Percentiles rank a stretch among this genome's conserved stretches.
These are phyloP conservation scores for Holotrichia oblita DNA, from an alignment of 1,140 invertebrate genomes.

Conservation along the genomic window DNA sequence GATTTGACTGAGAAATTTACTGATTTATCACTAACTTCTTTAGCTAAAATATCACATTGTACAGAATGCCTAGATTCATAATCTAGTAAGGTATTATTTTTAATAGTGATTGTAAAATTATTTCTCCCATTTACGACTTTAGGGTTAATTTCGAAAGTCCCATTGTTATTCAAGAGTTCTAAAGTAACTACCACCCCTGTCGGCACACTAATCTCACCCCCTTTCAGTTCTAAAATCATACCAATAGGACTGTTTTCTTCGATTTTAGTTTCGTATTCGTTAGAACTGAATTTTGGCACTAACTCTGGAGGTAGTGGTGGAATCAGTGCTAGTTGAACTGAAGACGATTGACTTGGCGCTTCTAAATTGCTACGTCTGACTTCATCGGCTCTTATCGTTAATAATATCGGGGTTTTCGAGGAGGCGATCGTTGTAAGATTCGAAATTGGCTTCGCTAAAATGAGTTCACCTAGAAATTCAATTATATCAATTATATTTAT, in stretches of 20 bases:
- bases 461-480: slow-evolving; percentile 74
- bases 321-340: slow-evolving; percentile 81
- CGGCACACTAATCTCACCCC: slow-evolving; percentile 67
- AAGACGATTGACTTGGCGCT: slow-evolving; percentile 78
- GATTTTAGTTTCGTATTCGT: slow-evolving; percentile 65
- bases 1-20: slow-evolving; percentile 74
- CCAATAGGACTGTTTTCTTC: slow-evolving; percentile 87
- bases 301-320: slow-evolving; percentile 60
- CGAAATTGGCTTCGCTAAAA: slow-evolving; percentile 74
- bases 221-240: slow-evolving; percentile 74
- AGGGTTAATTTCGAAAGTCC: slow-evolving; percentile 88
- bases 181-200: slow-evolving; percentile 85
- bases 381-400: slow-evolving; percentile 87
- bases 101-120: slow-evolving; percentile 83
- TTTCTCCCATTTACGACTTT: slow-evolving; percentile 84
- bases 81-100: slow-evolving; percentile 83
- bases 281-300: slow-evolving; percentile 53
- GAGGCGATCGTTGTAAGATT: slow-evolving; percentile 81
- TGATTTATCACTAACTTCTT: slow-evolving; percentile 75
- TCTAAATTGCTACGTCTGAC: slow-evolving; percentile 72
- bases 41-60: slow-evolving; percentile 80
- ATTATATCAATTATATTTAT: background rate
- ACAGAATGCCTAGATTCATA: slow-evolving; percentile 81
- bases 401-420: slow-evolving; percentile 78
- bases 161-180: slow-evolving; percentile 80